A percentile compares a stretch with the other conserved stretches of the same genome.
These are phyloP conservation scores for Labeo catla DNA, from an alignment of 2,113 vertebrate genomes.

Conservation along the genomic window DNA sequence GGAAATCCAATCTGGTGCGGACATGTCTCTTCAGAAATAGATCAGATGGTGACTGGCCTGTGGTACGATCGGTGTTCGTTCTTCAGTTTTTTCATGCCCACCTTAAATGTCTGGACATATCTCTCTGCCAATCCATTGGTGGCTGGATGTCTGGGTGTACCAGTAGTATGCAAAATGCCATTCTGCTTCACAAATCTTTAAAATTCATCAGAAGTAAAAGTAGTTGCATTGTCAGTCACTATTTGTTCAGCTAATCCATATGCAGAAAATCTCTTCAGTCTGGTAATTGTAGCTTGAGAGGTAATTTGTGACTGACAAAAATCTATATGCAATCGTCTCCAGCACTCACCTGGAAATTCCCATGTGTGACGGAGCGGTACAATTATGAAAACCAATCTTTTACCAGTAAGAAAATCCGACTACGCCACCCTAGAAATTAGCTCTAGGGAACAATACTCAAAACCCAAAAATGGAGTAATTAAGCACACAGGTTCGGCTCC, in stretches of 20 bases:
- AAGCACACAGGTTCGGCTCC: too few relatives aligned
- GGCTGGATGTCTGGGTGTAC: background rate
- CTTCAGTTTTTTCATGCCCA: too few relatives aligned
- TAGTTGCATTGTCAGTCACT: constrained; percentile 4
- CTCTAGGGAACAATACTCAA: too few relatives aligned
- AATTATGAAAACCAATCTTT: too few relatives aligned
- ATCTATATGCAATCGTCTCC: background rate
- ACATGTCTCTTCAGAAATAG: background rate
- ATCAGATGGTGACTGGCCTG: background rate
- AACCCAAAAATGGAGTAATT: too few relatives aligned
- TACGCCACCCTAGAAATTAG: too few relatives aligned
- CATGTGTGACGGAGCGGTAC: too few relatives aligned
- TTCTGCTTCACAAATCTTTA: background rate
- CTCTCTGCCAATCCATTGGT: background rate
- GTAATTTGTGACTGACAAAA: background rate
- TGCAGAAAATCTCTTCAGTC: background rate
- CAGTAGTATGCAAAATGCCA: background rate
- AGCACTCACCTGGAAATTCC: background rate
- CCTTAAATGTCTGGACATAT: background rate
- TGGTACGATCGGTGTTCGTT: background rate
- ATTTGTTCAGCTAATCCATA: background rate
- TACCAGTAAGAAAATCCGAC: too few relatives aligned
- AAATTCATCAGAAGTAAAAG: background rate
- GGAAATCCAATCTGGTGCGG: background rate
- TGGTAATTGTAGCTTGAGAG: background rate